phyloP scores from a whole-genome alignment of 2,113 vertebrate genomes.

The Etheostoma spectabile region DNA sequence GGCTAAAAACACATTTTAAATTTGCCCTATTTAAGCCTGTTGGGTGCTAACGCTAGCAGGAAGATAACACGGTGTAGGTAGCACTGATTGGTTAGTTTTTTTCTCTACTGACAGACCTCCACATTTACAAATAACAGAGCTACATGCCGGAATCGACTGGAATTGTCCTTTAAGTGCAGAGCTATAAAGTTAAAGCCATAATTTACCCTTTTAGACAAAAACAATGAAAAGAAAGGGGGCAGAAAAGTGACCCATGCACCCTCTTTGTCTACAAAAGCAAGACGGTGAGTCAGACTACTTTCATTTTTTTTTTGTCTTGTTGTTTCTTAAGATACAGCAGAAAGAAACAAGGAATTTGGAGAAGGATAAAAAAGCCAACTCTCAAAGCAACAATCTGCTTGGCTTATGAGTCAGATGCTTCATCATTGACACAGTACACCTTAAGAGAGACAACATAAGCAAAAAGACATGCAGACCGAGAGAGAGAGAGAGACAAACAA shows the following conservation, averaged over 20 bases:
- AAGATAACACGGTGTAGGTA: too few relatives aligned
- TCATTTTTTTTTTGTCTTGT: not conserved
- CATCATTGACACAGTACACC: constrained; percentile 28
- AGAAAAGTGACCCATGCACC: not conserved
- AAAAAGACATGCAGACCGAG: constrained; percentile 46
- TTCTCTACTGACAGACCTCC: too few relatives aligned
- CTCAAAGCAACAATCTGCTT: not conserved
- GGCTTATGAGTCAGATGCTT: constrained; percentile 12
- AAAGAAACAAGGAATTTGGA: constrained; percentile 3
- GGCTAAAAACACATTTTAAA: too few relatives aligned
- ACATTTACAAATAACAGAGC: too few relatives aligned
- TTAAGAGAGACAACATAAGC: constrained; percentile 18
- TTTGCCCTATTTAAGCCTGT: too few relatives aligned
- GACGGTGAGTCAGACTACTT: constrained; percentile 2
- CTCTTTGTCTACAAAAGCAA: not conserved
- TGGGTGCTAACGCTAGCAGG: too few relatives aligned
- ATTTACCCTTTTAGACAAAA: constrained; percentile 7
- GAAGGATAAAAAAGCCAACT: not conserved
- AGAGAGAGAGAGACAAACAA: constrained; percentile 24
- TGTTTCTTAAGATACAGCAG: constrained; percentile 11
- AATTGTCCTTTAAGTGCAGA: too few relatives aligned
- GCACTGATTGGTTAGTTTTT: too few relatives aligned
- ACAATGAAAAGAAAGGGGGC: not conserved
- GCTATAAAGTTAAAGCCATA: too few relatives aligned
- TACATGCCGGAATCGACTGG: too few relatives aligned